A percentile compares a stretch with the other conserved stretches of the same genome.
Evolutionary conservation across 1,140 invertebrate species (phyloP).

Genomic region (Zaprionus lachaisei): DNA sequence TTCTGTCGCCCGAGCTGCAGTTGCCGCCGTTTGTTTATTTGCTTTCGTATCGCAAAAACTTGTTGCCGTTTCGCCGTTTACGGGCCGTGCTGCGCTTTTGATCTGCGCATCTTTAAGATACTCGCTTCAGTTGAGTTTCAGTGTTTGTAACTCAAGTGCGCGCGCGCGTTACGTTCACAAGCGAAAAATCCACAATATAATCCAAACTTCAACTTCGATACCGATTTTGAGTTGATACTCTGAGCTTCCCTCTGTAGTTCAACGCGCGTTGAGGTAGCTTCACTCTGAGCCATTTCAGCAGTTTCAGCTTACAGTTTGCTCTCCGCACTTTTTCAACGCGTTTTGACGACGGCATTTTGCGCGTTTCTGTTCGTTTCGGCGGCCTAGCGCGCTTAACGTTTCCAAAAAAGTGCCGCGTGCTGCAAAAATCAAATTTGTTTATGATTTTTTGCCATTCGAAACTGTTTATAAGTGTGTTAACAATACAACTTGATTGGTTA

Average conservation of each 20-base stretch:
- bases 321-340: slow-evolving; percentile 20
- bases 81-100: slow-evolving; percentile 46
- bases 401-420: neutral
- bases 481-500: slow-evolving; percentile 7
- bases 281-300: neutral
- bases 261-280: neutral
- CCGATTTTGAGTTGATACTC: neutral
- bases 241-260: neutral
- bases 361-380: neutral
- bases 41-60: slow-evolving; percentile 66
- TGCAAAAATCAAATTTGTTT: neutral
- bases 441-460: slow-evolving; percentile 2
- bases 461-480: slow-evolving; percentile 15
- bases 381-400: neutral
- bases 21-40: slow-evolving; percentile 78
- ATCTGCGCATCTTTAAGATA: slow-evolving; percentile 80
- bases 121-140: slow-evolving; percentile 75
- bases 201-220: neutral
- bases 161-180: slow-evolving; percentile 63
- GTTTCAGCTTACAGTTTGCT: slow-evolving; percentile 6
- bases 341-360: slow-evolving; percentile 67
- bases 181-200: neutral
- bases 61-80: slow-evolving; percentile 56
- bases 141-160: slow-evolving; percentile 80
- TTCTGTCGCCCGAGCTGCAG: slow-evolving; percentile 45